Base-by-base conservation (phyloP, 2,888 invertebrate genomes). In the Plebejus anna region DNA sequence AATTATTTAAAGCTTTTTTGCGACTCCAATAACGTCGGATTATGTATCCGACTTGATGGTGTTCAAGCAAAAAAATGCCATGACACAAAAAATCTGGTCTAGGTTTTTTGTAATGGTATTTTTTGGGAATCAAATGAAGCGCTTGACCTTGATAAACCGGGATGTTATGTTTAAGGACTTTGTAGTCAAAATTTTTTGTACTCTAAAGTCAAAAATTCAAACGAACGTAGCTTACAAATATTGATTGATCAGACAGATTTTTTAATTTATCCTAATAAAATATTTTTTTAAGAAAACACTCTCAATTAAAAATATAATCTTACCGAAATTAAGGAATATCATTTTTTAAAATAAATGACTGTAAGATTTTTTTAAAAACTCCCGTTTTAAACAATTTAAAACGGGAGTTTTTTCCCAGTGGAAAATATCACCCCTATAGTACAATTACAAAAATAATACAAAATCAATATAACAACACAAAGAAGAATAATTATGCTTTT, bases 1-100 rank as follows among this genome's bases (percentile, higher is more conserved):
- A 92, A 91, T 86, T 91, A 89, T 90, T 90, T 88, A 87, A 87
- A 83, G 78, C 72, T 84, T 92, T 92, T 92, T 92, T 92, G 92
- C 92, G 87, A 88, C 88, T 85, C 87, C 86, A 85, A 85, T 83
- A 85, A 36, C 85, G 83, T 85, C 87, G 85, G 84, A 83, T 86
- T 79, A 77, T 66, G 66, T 36, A 66, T 66, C 36, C 66, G 13
- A 66, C 32, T 36, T 66, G 66, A 66, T 66, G 66, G 16, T 32
- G 66, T 66, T 36, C 13, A 13, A 13, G 66, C 32, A 66, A 66
- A 66, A 66, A 66, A 22, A 13, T 32, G 13, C 66, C 32, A 16
- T 66, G 16, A 36, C 32, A 66, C 32, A 66, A 66, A 66, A 32
- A 66, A 66, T 61, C 61, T 61, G 61, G 28, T 61, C 61, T 61